Percentiles rank a stretch among this genome's conserved stretches.
These are phyloP conservation scores for Lytechinus variegatus DNA, from an alignment of 35 echinoderm and acorn worm genomes.

Conservation along the genomic window DNA sequence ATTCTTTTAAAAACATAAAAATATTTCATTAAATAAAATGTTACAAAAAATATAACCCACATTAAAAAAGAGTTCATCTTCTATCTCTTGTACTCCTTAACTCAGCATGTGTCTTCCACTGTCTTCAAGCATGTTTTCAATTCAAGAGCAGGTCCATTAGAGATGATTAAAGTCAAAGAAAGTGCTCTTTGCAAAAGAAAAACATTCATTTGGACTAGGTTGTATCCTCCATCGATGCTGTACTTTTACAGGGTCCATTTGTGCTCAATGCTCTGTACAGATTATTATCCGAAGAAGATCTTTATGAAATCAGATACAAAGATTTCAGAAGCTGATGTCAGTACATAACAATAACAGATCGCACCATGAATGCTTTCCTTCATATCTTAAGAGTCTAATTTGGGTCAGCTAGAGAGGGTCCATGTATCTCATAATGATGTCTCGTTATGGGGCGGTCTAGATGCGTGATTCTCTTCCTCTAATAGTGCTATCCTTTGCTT, in stretches of 20 bases:
- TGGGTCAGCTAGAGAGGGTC: background rate
- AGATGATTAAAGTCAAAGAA: background rate
- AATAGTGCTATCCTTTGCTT: constrained; percentile 93
- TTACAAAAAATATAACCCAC: background rate
- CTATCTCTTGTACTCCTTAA: background rate
- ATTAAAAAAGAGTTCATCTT: background rate
- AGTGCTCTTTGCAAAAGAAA: background rate
- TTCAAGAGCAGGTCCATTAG: background rate
- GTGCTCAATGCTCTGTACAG: background rate
- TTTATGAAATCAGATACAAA: too few relatives aligned
- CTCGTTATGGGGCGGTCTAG: constrained; percentile 92
- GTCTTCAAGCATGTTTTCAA: background rate
- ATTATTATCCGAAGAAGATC: too few relatives aligned
- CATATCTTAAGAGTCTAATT: background rate
- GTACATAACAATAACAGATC: too few relatives aligned
- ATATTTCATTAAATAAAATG: background rate
- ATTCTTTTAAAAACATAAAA: background rate
- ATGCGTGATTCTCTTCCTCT: constrained; percentile 86
- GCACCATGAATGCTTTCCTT: background rate
- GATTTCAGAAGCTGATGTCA: too few relatives aligned
- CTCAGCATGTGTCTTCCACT: background rate
- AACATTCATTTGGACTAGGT: background rate
- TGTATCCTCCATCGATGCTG: background rate
- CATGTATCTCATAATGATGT: constrained; percentile 69
- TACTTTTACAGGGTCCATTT: background rate